Evolutionary conservation across 2,113 vertebrate species (phyloP).

Genomic region (Leptocoma aspasia): DNA sequence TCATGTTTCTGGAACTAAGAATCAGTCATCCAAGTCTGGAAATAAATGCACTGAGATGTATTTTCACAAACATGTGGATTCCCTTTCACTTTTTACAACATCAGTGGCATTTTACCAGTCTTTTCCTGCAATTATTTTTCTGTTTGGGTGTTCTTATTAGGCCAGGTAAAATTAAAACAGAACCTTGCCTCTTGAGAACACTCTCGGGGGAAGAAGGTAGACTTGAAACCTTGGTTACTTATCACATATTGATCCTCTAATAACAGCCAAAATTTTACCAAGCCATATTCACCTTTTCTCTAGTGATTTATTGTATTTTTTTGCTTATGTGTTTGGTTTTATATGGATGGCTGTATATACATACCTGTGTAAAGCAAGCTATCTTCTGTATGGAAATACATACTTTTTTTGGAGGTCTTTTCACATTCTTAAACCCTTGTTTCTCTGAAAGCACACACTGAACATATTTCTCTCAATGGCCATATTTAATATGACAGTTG

Average conservation of each 20-base stretch:
- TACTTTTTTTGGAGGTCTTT: not conserved
- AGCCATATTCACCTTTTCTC: not conserved
- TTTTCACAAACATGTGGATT: not conserved
- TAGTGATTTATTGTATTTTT: not conserved
- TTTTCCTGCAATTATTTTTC: not conserved
- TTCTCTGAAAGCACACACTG: not conserved
- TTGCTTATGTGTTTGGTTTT: not conserved
- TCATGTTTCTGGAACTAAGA: not conserved
- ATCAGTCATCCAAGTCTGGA: not conserved
- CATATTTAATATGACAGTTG: not conserved
- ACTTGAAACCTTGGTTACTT: not conserved
- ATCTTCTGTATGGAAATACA: not conserved
- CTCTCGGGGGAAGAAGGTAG: not conserved
- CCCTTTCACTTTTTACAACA: not conserved
- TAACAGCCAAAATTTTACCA: not conserved
- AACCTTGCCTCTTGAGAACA: not conserved
- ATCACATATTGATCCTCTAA: not conserved
- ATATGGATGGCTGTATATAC: not conserved
- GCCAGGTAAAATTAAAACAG: not conserved
- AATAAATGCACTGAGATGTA: not conserved
- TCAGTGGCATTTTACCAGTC: not conserved
- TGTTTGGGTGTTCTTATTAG: not conserved
- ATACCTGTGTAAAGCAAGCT: not conserved
- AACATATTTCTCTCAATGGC: not conserved
- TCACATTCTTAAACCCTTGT: not conserved